Conservation (phyloP, 2,113 vertebrate genomes). For the Rousettus leschenaultii region DNA sequence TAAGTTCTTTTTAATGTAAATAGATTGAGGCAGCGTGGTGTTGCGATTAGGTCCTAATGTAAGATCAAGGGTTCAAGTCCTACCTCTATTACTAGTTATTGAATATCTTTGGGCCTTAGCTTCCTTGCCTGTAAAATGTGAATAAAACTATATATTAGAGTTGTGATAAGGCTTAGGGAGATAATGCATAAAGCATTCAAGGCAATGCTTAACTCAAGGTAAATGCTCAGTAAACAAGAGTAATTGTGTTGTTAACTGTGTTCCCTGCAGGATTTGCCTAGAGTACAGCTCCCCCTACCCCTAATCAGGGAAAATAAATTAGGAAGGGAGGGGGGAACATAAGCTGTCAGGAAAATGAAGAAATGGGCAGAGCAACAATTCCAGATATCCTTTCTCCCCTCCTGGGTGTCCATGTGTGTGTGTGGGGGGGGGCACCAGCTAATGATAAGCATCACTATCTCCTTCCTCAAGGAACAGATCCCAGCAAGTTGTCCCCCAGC, state of each 20-base stretch:
- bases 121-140: background rate
- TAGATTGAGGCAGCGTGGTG: background rate
- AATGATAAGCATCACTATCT: background rate
- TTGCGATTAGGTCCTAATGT: background rate
- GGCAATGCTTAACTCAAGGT: background rate
- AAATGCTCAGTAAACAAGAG: background rate
- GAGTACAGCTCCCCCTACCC: background rate
- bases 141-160: slow-evolving; percentile 13
- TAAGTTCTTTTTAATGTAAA: background rate
- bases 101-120: background rate
- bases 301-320: background rate
- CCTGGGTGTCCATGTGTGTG: background rate
- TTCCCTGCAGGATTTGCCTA: background rate
- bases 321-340: background rate
- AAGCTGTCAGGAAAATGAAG: background rate
- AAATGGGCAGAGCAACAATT: background rate
- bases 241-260: background rate
- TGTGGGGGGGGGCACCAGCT: background rate
- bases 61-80: background rate
- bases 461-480: background rate
- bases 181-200: background rate
- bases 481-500: background rate
- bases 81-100: background rate
- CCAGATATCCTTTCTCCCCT: background rate
- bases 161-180: background rate